These are phyloP conservation scores for Maccullochella peelii DNA, from an alignment of 2,113 vertebrate species.

Conservation along the genomic window DNA sequence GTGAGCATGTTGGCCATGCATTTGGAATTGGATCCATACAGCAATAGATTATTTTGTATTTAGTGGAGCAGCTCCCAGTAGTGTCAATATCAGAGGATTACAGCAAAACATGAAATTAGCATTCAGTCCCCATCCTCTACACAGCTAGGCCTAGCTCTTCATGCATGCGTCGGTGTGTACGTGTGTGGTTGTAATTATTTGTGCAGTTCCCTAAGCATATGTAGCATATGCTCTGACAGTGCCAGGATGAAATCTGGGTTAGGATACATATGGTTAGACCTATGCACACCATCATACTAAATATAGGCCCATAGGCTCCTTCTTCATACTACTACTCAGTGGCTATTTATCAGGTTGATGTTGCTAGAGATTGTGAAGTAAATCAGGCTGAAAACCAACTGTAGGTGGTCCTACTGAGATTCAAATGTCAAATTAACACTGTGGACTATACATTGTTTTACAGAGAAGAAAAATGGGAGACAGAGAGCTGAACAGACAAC, in stretches of 20 bases:
- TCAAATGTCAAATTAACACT: constrained; percentile 73
- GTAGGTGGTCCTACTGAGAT: constrained; percentile 60
- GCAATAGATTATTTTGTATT: constrained; percentile 88
- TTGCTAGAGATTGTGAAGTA: constrained; percentile 50
- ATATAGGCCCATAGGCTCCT: constrained; percentile 40
- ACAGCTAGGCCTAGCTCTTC: constrained; percentile 75
- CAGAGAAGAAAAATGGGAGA: constrained; percentile 20
- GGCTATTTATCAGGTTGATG: constrained; percentile 57
- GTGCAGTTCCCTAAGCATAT: constrained; percentile 68
- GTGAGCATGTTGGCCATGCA: constrained; percentile 84
- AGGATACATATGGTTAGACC: constrained; percentile 68
- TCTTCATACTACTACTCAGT: constrained; percentile 33
- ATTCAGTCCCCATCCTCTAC: constrained; percentile 85
- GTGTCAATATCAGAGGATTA: constrained; percentile 89
- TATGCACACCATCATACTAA: constrained; percentile 48
- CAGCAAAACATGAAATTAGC: constrained; percentile 88
- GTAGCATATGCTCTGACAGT: constrained; percentile 58
- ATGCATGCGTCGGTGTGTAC: constrained; percentile 49
- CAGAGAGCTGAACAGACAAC: constrained; percentile 15
- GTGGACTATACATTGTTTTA: constrained; percentile 41
- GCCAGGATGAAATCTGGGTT: constrained; percentile 75
- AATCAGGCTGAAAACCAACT: constrained; percentile 39
- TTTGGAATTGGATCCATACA: constrained; percentile 85
- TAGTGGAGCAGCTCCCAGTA: constrained; percentile 88
- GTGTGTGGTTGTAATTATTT: constrained; percentile 67